Conservation (phyloP, 2,113 vertebrate genomes). For the Clupea harengus region DNA sequence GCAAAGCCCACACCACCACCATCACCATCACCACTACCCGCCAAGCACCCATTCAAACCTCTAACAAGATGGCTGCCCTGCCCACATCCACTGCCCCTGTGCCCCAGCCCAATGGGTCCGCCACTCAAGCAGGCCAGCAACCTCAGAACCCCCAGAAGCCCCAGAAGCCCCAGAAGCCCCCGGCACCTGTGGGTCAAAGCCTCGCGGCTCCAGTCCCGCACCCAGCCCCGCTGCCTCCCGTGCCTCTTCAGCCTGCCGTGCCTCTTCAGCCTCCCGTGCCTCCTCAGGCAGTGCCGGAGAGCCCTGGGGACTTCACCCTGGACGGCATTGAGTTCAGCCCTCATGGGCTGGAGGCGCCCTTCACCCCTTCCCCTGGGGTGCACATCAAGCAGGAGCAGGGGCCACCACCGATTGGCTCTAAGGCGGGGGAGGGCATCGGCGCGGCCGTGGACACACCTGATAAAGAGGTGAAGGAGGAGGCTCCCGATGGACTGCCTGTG, state of each 20-base stretch:
- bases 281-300: conserved; percentile 30
- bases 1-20: conserved; percentile 39
- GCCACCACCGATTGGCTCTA: conserved; percentile 24
- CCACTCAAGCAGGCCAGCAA: not conserved
- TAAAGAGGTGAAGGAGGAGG: conserved; percentile 46
- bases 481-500: not conserved
- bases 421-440: conserved; percentile 5
- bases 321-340: conserved; percentile 50
- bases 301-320: conserved; percentile 36
- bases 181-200: conserved; percentile 15
- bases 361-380: conserved; percentile 26
- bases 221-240: not conserved
- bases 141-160: not conserved
- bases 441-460: conserved; percentile 28
- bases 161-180: not conserved
- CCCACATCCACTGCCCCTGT: conserved; percentile 25
- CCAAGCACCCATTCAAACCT: not conserved
- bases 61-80: conserved; percentile 32
- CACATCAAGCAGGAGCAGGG: conserved; percentile 56
- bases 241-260: not conserved
- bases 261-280: not conserved
- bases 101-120: not conserved
- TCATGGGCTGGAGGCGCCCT: conserved; percentile 29
- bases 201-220: not conserved
- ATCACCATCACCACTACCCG: conserved; percentile 1